A percentile compares a stretch with the other conserved stretches of the same genome.
These are phyloP conservation scores for Athrips mouffetella DNA, from an alignment of 2,888 invertebrate species.

Conservation along the genomic window DNA sequence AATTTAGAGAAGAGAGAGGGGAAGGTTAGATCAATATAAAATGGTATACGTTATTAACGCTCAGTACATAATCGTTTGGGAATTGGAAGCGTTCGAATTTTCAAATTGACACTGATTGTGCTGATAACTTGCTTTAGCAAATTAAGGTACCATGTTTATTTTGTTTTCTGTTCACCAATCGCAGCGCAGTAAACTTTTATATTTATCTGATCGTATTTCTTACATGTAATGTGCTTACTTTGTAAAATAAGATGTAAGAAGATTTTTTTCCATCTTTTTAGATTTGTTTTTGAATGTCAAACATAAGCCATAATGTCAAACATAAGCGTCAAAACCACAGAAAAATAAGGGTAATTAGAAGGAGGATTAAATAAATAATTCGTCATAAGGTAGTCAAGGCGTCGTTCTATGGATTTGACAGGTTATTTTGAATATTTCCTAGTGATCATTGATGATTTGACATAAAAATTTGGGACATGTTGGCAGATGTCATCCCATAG, in stretches of 20 bases:
- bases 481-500: no score
- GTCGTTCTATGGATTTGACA: no score
- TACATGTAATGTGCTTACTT: not conserved
- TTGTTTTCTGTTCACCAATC: constrained; percentile 38
- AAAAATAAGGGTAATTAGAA: no score
- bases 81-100: constrained; percentile 60
- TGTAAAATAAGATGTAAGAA: not conserved
- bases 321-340: no score
- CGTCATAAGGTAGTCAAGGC: no score
- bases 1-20: constrained; percentile 21
- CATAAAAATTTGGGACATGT: no score
- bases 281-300: no score
- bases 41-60: constrained; percentile 55
- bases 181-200: constrained; percentile 3
- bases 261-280: no score
- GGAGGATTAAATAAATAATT: no score
- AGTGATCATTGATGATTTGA: no score
- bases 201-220: constrained; percentile 9
- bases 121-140: constrained; percentile 54
- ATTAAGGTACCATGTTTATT: constrained; percentile 45
- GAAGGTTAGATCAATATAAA: constrained; percentile 42
- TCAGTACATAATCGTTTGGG: constrained; percentile 56
- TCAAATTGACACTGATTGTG: constrained; percentile 51
- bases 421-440: no score
- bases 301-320: no score